phyloP scores from a whole-genome alignment of 2,113 vertebrate species.

The Poecilia latipinna region DNA sequence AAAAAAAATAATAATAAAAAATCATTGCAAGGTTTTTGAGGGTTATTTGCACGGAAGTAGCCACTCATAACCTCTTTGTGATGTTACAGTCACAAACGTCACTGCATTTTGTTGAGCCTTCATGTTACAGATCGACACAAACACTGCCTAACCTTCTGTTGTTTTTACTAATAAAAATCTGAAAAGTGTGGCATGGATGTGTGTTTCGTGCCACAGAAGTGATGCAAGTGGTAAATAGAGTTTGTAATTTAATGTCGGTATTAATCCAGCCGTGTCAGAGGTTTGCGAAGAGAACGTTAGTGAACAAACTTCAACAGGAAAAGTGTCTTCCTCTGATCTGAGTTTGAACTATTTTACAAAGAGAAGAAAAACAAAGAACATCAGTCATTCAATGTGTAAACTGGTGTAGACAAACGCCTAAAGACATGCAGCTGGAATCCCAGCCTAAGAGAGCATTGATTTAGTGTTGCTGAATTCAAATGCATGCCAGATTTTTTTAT shows the following conservation, averaged over 20 bases:
- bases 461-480: neutral
- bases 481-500: neutral
- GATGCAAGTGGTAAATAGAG: neutral
- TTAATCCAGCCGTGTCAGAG: too few species aligned
- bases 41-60: neutral
- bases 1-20: neutral
- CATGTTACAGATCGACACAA: neutral
- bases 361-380: neutral
- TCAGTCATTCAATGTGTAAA: too few species aligned
- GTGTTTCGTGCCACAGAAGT: too few species aligned
- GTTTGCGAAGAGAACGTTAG: too few species aligned
- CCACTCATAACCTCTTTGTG: neutral
- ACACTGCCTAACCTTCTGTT: neutral
- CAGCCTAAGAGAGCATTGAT: neutral
- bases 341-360: neutral
- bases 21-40: constrained; percentile 3
- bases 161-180: neutral
- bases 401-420: too few species aligned
- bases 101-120: neutral
- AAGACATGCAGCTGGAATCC: too few species aligned
- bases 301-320: too few species aligned
- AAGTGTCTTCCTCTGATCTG: too few species aligned
- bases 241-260: too few species aligned
- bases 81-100: neutral
- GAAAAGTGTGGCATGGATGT: neutral